Evolutionary conservation across 53 echinoderm and acorn worm species (phyloP).

Genomic region (Apostichopus leukothele): DNA sequence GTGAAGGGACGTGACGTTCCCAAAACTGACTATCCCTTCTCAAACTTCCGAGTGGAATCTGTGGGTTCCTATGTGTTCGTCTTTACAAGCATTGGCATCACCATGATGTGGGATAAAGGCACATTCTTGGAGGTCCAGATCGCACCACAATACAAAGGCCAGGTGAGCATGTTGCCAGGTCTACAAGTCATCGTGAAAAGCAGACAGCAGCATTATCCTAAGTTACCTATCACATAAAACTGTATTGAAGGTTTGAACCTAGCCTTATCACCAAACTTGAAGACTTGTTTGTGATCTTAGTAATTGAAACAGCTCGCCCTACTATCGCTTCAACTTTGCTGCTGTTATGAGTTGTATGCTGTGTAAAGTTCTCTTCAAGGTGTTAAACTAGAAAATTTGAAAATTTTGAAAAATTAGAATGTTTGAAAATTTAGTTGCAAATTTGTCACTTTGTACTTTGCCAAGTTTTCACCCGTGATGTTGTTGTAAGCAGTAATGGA

Average conservation of each 20-base stretch:
- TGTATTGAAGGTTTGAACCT: not conserved
- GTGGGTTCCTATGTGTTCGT: conserved; percentile 75
- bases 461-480: too few relatives aligned
- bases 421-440: too few relatives aligned
- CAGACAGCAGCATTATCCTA: too few relatives aligned
- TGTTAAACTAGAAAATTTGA: not conserved
- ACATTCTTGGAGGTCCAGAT: conserved; percentile 77
- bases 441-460: too few relatives aligned
- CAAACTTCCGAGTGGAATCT: conserved; percentile 47
- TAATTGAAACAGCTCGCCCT: too few relatives aligned
- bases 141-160: not conserved
- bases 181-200: too few relatives aligned
- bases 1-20: conserved; percentile 10
- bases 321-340: too few relatives aligned
- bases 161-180: conserved; percentile 46
- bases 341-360: conserved; percentile 7
- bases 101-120: conserved; percentile 83
- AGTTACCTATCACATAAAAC: not conserved
- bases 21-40: not conserved
- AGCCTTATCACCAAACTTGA: too few relatives aligned
- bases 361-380: too few relatives aligned
- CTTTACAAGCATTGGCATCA: conserved; percentile 78
- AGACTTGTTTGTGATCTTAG: too few relatives aligned
- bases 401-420: conserved; percentile 59
- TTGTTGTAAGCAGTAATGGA: too few relatives aligned